A percentile compares a stretch with the other conserved stretches of the same genome.
phyloP scores from a whole-genome alignment of 2,797 vertebrate species.

The Eulemur coronatus region DNA sequence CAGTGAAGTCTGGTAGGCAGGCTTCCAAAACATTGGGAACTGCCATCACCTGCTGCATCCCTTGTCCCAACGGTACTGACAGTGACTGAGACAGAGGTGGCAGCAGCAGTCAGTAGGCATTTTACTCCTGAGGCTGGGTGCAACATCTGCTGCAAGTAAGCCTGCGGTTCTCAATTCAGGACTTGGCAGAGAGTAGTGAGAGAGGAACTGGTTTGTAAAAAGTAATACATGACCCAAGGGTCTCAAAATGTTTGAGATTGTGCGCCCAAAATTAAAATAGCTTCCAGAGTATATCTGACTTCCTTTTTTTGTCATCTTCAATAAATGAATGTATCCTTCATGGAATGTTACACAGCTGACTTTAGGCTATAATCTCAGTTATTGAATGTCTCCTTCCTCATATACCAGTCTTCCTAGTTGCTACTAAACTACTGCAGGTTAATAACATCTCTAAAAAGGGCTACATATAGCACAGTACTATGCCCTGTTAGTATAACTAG shows the following conservation, averaged over 20 bases:
- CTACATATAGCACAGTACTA: constrained; percentile 71
- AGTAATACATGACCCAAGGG: neutral
- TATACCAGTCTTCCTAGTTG: constrained; percentile 27
- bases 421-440: constrained; percentile 53
- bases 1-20: neutral
- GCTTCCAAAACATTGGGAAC: neutral
- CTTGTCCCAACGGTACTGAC: fast-evolving
- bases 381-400: constrained; percentile 44
- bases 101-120: neutral
- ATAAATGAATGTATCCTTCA: constrained; percentile 66
- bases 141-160: neutral
- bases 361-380: constrained; percentile 56
- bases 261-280: neutral
- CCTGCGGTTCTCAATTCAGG: neutral
- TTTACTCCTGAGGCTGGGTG: neutral
- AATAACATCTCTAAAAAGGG: constrained; percentile 75
- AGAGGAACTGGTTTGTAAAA: constrained; percentile 25
- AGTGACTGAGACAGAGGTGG: neutral
- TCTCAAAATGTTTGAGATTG: constrained; percentile 17
- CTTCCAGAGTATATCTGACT: constrained; percentile 49
- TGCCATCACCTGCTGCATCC: neutral
- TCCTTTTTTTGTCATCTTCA: constrained; percentile 62
- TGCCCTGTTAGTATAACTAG: constrained; percentile 84
- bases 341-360: constrained; percentile 83
- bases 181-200: constrained; percentile 53